Conservation (phyloP, 2,888 invertebrate genomes). For the Chydorus sphaericus region DNA sequence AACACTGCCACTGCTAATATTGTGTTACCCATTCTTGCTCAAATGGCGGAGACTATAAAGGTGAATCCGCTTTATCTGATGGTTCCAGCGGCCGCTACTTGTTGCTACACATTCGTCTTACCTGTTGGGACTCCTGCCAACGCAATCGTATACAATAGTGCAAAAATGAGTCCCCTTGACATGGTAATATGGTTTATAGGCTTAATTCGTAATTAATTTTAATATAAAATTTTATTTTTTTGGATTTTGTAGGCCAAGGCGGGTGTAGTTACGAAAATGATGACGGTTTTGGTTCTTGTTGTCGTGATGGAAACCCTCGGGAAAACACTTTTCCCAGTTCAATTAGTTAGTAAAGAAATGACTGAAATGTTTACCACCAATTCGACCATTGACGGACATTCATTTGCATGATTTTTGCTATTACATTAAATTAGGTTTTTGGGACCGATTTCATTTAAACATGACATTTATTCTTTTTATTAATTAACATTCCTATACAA, state of each 20-base stretch:
- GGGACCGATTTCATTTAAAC: background rate
- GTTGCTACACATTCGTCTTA: constrained; percentile 71
- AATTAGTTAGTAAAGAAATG: too few relatives aligned
- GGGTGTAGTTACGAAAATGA: constrained; percentile 57
- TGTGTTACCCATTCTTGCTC: constrained; percentile 64
- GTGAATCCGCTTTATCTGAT: constrained; percentile 79
- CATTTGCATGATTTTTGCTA: background rate
- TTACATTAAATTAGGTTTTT: background rate
- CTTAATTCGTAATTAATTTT: background rate
- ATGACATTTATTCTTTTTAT: background rate
- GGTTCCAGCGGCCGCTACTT: constrained; percentile 73
- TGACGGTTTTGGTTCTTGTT: constrained; percentile 55
- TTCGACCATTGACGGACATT: too few relatives aligned
- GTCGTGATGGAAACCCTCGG: constrained; percentile 53
- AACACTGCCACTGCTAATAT: constrained; percentile 85
- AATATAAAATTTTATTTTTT: background rate
- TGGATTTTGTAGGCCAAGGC: constrained; percentile 45
- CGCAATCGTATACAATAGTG: constrained; percentile 76
- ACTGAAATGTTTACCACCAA: too few relatives aligned
- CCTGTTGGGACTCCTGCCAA: constrained; percentile 92
- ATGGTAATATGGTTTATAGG: constrained; percentile 39
- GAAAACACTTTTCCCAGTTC: too few relatives aligned
- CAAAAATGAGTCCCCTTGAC: constrained; percentile 59
- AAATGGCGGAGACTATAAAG: constrained; percentile 52
- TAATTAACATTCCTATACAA: background rate